Evolutionary conservation across 2,113 vertebrate species (phyloP), one percentile per base, ranked within the genome.

Genomic region (Paedocypris sp.): DNA sequence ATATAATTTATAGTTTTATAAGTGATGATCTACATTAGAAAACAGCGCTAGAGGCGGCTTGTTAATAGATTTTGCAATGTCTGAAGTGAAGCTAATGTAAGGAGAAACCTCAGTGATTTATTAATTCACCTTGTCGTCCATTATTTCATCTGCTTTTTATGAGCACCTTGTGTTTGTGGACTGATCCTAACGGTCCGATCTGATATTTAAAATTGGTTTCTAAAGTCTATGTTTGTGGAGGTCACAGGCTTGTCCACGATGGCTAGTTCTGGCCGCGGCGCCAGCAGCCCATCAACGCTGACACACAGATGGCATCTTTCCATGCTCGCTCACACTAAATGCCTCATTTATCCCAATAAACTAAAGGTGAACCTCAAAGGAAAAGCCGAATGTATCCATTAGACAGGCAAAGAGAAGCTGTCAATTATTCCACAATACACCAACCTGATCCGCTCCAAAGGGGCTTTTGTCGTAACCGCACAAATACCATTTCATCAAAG

Each of bases 401-500:
- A 41, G 15, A 43, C 19, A 6, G 18, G 19, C 53, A 62, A 62
- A 48, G 20, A 65, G 11, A 33, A 20, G 22, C 2, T 31, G 51
- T 39, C 50, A 73, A 60, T 67, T 59, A 74, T 51, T 41, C 64
- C 66, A 71, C 47, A 36, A 70, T 48, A 51, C 53, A 52, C 64
- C 39, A 23, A 60, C 61, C 28, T 60, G 20, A 64, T 8, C 70
- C 67, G 50, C 46, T 38, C 48, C 45, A 63, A 28, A 46, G 53
- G 41, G 52, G 47, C 60, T 69, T 73, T 66, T 42, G 49, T 48
- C 46, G 42, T 64, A 72, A 56, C 72, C 52, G 68, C 41, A 60
- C 60, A 71, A 82, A 77, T 75, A 70, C 35, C 69, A 73, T 77
- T 82, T 77, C 75, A 77, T 79, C 76, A 73, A 65, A 39, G 62